Conservation (phyloP, 2,797 vertebrate genomes). For the Spheniscus humboldti region DNA sequence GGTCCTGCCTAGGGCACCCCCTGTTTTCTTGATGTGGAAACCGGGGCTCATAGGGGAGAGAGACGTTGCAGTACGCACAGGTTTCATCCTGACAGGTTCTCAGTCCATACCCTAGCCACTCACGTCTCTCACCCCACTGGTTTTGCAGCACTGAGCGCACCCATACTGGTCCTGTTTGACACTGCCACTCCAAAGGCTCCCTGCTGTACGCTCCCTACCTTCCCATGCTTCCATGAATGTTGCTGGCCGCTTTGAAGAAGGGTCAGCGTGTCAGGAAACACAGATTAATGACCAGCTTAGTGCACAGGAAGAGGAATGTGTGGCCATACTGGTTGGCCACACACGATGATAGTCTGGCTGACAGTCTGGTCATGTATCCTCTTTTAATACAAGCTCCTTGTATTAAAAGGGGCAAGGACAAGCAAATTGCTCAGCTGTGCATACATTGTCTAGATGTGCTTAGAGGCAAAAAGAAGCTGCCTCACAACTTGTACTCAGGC, state of each 20-base stretch:
- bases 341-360: neutral
- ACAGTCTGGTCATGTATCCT: neutral
- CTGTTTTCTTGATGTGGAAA: neutral
- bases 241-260: neutral
- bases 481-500: neutral
- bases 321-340: neutral
- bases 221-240: neutral
- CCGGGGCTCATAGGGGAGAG: neutral
- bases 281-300: neutral
- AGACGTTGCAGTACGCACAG: neutral
- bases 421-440: neutral
- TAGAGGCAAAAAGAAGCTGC: neutral
- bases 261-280: neutral
- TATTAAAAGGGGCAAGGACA: neutral
- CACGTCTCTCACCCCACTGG: rapidly evolving
- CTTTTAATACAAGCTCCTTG: neutral
- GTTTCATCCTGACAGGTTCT: neutral
- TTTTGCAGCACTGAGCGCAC: neutral
- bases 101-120: neutral
- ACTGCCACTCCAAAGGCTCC: neutral
- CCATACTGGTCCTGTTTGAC: neutral
- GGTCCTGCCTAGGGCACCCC: neutral
- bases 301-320: neutral
- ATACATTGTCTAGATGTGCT: neutral
- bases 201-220: neutral